These are phyloP conservation scores for Phyto melanocephala DNA, from an alignment of 2,888 invertebrate species.

Conservation along the genomic window DNA sequence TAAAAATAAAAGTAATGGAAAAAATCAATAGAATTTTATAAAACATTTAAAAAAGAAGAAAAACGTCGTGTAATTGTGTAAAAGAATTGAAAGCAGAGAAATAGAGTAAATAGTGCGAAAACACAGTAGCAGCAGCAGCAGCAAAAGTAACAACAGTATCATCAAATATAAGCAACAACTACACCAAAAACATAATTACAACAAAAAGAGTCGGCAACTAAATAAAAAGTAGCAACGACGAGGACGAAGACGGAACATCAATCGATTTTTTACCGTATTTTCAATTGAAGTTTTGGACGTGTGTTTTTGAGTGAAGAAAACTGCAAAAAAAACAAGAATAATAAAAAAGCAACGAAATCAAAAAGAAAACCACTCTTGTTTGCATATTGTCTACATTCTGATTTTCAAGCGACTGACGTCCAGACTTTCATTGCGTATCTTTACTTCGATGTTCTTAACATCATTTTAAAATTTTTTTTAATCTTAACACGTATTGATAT, in stretches of 20 bases:
- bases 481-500: neutral
- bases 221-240: slow-evolving; percentile 24
- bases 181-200: slow-evolving; percentile 19
- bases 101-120: slow-evolving; percentile 12
- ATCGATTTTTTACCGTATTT: slow-evolving; percentile 63
- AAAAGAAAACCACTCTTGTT: slow-evolving; percentile 23
- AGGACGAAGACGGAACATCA: slow-evolving; percentile 54
- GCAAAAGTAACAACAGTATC: slow-evolving; percentile 22
- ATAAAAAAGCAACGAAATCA: slow-evolving; percentile 38
- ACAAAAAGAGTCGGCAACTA: neutral
- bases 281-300: slow-evolving; percentile 55
- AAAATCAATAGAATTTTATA: slow-evolving; percentile 54
- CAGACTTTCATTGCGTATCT: neutral
- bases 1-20: neutral
- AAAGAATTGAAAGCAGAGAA: slow-evolving; percentile 21
- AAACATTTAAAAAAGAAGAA: slow-evolving; percentile 30
- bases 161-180: slow-evolving; percentile 48
- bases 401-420: slow-evolving; percentile 2
- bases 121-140: slow-evolving; percentile 27
- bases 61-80: slow-evolving; percentile 7
- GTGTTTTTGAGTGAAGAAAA: slow-evolving; percentile 14
- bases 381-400: slow-evolving; percentile 54
- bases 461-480: neutral
- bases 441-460: too few relatives aligned
- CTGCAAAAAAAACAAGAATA: slow-evolving; percentile 26